Evolutionary conservation across 2,888 invertebrate genomes (phyloP).

Genomic region (Drosophila prostipennis): DNA sequence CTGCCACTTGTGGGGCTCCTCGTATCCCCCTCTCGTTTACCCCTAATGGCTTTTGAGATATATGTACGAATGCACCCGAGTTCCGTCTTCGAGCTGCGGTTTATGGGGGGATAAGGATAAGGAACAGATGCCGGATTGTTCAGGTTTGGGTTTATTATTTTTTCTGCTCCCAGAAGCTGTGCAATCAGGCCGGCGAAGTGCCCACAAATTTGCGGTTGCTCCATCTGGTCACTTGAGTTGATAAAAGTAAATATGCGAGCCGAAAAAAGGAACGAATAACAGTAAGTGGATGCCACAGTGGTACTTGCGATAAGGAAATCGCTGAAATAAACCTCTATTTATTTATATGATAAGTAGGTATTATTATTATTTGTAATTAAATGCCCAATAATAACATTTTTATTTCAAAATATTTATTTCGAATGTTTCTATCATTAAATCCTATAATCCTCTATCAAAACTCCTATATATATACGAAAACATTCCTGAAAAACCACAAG

Average conservation of each 20-base stretch:
- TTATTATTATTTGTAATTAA: no score
- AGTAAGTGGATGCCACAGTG: constrained; percentile 29
- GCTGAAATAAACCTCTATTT: no score
- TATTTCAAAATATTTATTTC: no score
- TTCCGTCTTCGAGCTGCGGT: constrained; percentile 16
- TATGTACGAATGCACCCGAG: neutral
- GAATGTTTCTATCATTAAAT: no score
- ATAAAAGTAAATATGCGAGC: neutral
- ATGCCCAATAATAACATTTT: no score
- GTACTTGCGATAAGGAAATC: constrained; percentile 10
- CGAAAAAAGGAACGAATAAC: constrained; percentile 9
- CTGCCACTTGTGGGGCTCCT: constrained; percentile 35
- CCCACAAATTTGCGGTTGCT: constrained; percentile 40
- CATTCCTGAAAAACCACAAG: neutral
- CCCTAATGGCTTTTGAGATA: constrained; percentile 3
- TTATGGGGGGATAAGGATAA: neutral
- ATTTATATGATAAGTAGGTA: no score
- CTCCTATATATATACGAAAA: neutral
- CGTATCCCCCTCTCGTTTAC: neutral
- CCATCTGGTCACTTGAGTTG: constrained; percentile 28
- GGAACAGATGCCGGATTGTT: constrained; percentile 29
- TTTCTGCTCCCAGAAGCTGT: constrained; percentile 20
- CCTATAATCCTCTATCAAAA: no score
- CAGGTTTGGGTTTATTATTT: neutral
- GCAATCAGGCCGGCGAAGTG: constrained; percentile 32